phyloP scores from a whole-genome alignment of 92 coral and sea anemone species.

The Zoanthus sansibaricus region DNA sequence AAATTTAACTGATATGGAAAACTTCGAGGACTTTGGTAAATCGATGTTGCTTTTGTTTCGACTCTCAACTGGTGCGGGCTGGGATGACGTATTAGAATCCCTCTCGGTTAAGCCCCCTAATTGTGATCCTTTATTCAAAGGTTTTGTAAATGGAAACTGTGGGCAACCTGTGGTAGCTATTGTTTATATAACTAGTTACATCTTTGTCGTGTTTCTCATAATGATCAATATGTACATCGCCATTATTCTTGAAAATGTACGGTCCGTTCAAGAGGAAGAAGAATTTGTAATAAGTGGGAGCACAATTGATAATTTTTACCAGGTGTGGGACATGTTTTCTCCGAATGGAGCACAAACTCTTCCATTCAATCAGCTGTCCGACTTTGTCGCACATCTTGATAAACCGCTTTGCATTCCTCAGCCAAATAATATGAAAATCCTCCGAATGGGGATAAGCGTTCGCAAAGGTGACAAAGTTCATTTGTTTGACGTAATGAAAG shows the following conservation, averaged over 20 bases:
- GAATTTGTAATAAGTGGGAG: slow-evolving; percentile 89
- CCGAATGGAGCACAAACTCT: slow-evolving; percentile 88
- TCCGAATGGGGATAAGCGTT: slow-evolving; percentile 79
- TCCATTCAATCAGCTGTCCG: slow-evolving; percentile 75
- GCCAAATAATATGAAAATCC: slow-evolving; percentile 74
- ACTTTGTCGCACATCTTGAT: slow-evolving; percentile 83
- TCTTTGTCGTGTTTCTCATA: slow-evolving; percentile 80
- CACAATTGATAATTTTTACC: slow-evolving; percentile 85
- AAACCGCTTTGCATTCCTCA: slow-evolving; percentile 88
- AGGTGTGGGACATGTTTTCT: slow-evolving; percentile 83
- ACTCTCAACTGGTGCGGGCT: slow-evolving; percentile 36
- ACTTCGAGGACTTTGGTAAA: slow-evolving; percentile 30
- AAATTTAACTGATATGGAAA: slow-evolving; percentile 31
- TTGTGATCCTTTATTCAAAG: slow-evolving; percentile 1
- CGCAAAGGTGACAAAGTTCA: slow-evolving; percentile 92
- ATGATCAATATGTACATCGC: slow-evolving; percentile 99
- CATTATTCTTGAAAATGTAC: slow-evolving; percentile 89
- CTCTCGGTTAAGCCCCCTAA: slow-evolving; percentile 37
- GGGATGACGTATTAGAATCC: slow-evolving; percentile 35
- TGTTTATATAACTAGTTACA: slow-evolving; percentile 76
- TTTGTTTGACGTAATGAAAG: slow-evolving; percentile 90
- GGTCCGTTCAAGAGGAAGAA: slow-evolving; percentile 88
- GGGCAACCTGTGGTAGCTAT: slow-evolving; percentile 76
- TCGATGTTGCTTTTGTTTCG: slow-evolving; percentile 40
- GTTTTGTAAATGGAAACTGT: slow-evolving; percentile 81